Base-by-base conservation (phyloP, 2,797 vertebrate species). In the Cyprinella venusta region DNA sequence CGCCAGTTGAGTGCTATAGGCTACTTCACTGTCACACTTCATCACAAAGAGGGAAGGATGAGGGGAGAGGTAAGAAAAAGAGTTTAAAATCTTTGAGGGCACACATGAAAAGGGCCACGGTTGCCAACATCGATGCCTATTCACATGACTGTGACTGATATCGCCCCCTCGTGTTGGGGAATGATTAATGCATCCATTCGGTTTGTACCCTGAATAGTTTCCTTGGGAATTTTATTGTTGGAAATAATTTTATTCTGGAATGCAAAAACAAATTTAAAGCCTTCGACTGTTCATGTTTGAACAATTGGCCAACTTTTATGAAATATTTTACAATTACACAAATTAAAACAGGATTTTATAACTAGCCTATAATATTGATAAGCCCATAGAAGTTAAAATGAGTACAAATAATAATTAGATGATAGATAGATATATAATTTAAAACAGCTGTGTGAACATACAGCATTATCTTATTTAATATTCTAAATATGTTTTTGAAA, bases 21-120 rank as follows among this genome's bases (percentile, higher is more conserved):
- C 93, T 82, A 90, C 86, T 90, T 89, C 91, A 93, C 92, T 94
- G 94, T 94, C 94, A 95, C 92, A 93, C 90, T 91, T 90, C 93
- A 94, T 94, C 93, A 94, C 91, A 89, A 91, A 78, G 88, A 91
- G 89, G 88, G 91, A 88, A 87, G 84, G 83, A 90, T 90, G 87
- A 89, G 74, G 54, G 69, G 68, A 72, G 82, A 78, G 88, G 89
- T 88, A 86, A 86, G 86, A 82, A 68, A 80, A 83, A 86, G 85
- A 90, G 82, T 81, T 50, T 64, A 15, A 56, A 38, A 64, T 45
- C 69, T 81, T 69, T 83, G 26, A 83, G 68, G 74, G 68, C 80
- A 76, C 78, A 86, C 69, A 79, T 64, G 38, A 70, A 50, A 72
- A 78, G 24, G 68, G 84, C 72, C 67, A 70, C 71, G 83, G 50